Percentiles rank a stretch among this genome's conserved stretches.
Evolutionary conservation across 2,113 vertebrate genomes (phyloP).

Genomic region (Tupaia chinensis): DNA sequence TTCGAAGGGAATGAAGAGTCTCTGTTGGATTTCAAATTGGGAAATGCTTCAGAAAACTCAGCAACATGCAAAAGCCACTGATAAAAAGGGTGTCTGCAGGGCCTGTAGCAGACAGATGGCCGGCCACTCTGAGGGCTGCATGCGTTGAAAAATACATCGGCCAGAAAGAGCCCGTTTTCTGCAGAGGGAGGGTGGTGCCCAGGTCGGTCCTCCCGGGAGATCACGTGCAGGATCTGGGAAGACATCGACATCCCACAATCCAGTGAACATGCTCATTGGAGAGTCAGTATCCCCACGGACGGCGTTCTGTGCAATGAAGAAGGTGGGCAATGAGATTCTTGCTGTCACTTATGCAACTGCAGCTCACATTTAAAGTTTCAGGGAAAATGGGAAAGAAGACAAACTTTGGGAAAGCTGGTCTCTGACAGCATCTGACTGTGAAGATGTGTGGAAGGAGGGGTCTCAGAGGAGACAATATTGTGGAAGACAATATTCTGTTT

Average conservation of each 20-base stretch:
- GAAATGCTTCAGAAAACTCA: constrained; percentile 12
- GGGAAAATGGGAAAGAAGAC: not conserved
- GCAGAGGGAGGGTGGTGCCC: not conserved
- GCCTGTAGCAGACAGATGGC: constrained; percentile 13
- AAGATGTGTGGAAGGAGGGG: not conserved
- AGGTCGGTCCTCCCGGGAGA: too few relatives aligned
- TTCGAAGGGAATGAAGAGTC: not conserved
- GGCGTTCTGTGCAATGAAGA: accelerated
- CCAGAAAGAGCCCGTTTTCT: not conserved
- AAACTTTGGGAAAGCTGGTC: not conserved
- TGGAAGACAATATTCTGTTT: accelerated
- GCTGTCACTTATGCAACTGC: accelerated
- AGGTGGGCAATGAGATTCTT: not conserved
- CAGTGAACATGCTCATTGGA: too few relatives aligned
- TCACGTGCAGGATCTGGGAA: accelerated
- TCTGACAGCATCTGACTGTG: not conserved
- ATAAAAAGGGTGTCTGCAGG: constrained; percentile 1
- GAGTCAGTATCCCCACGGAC: accelerated
- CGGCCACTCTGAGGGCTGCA: not conserved
- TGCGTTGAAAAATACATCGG: not conserved
- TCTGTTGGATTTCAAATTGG: not conserved
- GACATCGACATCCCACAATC: not conserved
- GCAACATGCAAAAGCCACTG: not conserved
- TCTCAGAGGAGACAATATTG: too few relatives aligned
- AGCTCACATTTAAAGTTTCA: not conserved